Conservation (phyloP, 2,113 vertebrate genomes). For the Dicerorhinus sumatrensis region DNA sequence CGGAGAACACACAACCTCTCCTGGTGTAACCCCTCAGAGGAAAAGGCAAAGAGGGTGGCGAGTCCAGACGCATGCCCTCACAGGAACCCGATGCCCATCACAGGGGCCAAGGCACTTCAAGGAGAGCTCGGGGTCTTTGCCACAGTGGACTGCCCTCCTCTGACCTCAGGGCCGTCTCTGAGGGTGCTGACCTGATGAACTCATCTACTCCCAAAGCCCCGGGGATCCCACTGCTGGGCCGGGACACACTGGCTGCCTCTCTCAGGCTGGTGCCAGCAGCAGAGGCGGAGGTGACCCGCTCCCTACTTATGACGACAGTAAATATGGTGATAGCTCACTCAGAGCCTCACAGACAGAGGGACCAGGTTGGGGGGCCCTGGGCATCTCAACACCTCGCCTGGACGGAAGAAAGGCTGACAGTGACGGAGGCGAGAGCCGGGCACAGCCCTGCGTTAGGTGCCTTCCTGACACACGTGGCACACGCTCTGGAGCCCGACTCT, state of each 20-base stretch:
- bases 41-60: too few relatives aligned
- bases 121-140: neutral
- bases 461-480: too few relatives aligned
- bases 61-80: neutral
- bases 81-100: fast-evolving
- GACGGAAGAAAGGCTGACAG: neutral
- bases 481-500: neutral
- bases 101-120: neutral
- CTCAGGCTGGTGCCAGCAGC: too few relatives aligned
- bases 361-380: neutral
- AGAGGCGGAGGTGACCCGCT: too few relatives aligned
- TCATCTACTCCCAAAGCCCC: neutral
- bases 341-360: neutral
- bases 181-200: neutral
- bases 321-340: neutral
- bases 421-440: neutral
- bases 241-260: fast-evolving
- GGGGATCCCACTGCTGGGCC: neutral
- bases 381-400: neutral
- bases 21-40: neutral
- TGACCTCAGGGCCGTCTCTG: neutral
- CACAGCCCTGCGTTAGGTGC: neutral
- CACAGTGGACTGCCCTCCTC: fast-evolving
- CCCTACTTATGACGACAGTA: neutral
- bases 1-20: neutral